Percentiles rank a stretch among this genome's conserved stretches.
phyloP scores from a whole-genome alignment of 2,797 vertebrate species.

The Ctenosaura bakeri region DNA sequence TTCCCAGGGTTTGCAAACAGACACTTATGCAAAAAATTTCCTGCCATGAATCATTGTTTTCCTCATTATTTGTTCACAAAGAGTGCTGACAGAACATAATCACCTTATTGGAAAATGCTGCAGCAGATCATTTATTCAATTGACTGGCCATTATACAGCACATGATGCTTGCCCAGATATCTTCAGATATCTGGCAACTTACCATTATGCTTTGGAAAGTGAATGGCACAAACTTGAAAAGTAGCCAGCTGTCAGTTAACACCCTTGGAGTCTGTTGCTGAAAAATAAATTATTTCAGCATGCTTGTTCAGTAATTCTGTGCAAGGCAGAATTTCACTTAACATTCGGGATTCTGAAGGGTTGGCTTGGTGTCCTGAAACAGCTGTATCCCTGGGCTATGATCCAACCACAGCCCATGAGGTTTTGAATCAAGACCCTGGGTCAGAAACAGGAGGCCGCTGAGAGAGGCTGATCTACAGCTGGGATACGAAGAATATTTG shows the following conservation, averaged over 20 bases:
- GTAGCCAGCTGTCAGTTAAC: conserved; percentile 30
- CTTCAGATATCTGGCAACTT: background rate
- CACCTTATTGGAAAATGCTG: conserved; percentile 10
- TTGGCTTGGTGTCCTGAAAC: background rate
- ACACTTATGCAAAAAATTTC: conserved; percentile 4
- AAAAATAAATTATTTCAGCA: conserved; percentile 11
- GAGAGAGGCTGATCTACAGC: background rate
- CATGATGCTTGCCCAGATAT: conserved; percentile 3
- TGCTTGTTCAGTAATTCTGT: conserved; percentile 3
- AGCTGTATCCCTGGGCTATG: background rate
- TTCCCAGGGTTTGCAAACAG: background rate
- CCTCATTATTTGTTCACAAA: conserved; percentile 16
- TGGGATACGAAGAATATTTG: too few species aligned
- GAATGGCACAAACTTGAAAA: background rate
- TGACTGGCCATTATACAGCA: conserved; percentile 12
- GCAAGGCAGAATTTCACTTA: background rate
- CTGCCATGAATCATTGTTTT: background rate
- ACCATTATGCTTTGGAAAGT: background rate
- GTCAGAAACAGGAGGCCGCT: background rate
- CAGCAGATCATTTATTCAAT: conserved; percentile 3
- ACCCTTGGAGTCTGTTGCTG: background rate
- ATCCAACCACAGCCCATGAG: background rate
- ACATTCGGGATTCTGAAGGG: background rate
- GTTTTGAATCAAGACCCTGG: background rate
- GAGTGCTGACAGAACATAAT: conserved; percentile 4